Evolutionary conservation across 2,888 invertebrate species (phyloP), one percentile per base, ranked within the genome.

Genomic region (Calameuta filiformis): DNA sequence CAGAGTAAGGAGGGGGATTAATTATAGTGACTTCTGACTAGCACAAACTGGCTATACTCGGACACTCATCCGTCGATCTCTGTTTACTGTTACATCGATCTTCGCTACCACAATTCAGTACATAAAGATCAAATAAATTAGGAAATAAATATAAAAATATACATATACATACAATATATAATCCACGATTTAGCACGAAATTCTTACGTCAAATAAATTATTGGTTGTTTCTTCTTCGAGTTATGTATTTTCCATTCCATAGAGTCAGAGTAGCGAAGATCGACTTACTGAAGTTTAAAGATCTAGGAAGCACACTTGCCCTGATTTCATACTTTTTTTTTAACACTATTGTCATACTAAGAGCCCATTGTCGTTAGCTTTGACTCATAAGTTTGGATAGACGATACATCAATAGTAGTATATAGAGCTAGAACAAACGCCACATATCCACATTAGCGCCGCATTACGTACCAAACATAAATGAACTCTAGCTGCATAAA

Each of bases 31-130:
- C 80, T 86, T 85, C 81, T 83, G 85, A 87, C 85, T 87, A 87
- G 87, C 82, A 81, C 84, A 83, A 86, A 86, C 81, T 85, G 87
- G 85, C 84, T 87, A 84, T 81, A 77, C 77, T 81, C 75, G 35
- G 71, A 75, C 77, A 79, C 73, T 78, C 76, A 77, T 78, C 40
- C 35, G 68, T 30, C 35, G 79, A 77, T 35, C 74, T 35, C 35
- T 71, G 56, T 77, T 75, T 35, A 73, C 4, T 56, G 68, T 76
- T 75, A 23, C 75, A 75, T 75, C 76, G 78, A 56, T 31, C 68
- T 30, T 73, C 33, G 56, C 30, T 35, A 37, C 75, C 33, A 33
- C n/a, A 31, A 71, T 30, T 34, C 34, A 33, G 34, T 71, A 33
- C 34, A 34, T 31, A 31, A 71, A 31, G 71, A 33, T 71, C 71